These are phyloP conservation scores for Vultur gryphus DNA, from an alignment of 2,797 vertebrate species.

Conservation along the genomic window DNA sequence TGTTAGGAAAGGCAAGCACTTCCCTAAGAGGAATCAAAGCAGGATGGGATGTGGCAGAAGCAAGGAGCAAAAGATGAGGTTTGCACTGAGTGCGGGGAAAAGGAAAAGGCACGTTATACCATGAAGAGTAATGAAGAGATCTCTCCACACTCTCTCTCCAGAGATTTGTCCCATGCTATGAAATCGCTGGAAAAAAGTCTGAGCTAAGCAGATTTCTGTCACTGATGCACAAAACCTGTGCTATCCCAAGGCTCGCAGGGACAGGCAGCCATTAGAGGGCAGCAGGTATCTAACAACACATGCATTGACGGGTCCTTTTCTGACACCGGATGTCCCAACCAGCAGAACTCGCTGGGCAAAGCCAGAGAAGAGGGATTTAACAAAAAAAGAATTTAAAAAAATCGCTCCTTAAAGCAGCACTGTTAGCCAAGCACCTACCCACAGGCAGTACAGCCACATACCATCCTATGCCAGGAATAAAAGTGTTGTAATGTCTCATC, in stretches of 20 bases:
- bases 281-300: conserved; percentile 50
- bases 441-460: neutral
- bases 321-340: neutral
- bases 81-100: neutral
- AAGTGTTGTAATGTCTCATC: conserved; percentile 35
- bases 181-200: neutral
- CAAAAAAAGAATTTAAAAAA: neutral
- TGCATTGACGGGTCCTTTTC: neutral
- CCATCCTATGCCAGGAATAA: conserved; percentile 21
- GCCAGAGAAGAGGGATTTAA: neutral
- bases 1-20: neutral
- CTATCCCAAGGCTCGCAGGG: neutral
- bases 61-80: neutral
- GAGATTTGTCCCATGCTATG: neutral
- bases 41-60: neutral
- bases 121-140: neutral
- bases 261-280: conserved; percentile 69
- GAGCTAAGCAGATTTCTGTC: neutral
- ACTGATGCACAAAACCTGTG: neutral
- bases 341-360: neutral
- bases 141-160: neutral
- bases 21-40: neutral
- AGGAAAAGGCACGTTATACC: neutral
- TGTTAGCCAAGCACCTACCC: neutral
- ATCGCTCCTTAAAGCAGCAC: neutral